A percentile compares a stretch with the other conserved stretches of the same genome.
These are phyloP conservation scores for Sarcophaga bullata DNA, from an alignment of 1,140 invertebrate genomes.

Conservation along the genomic window DNA sequence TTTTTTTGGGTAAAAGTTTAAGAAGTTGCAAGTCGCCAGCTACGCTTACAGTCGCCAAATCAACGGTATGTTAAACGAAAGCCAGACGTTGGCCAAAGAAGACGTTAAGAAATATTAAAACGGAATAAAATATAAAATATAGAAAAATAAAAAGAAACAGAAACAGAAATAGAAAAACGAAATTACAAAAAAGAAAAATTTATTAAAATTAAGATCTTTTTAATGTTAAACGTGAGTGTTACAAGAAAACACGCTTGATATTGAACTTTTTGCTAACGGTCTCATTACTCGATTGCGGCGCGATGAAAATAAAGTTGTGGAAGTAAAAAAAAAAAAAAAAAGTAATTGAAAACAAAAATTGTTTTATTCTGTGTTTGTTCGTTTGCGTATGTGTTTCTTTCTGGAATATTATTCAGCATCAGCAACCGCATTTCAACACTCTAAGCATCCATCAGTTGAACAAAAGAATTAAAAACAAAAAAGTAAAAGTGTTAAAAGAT, in stretches of 20 bases:
- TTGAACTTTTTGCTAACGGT: no score
- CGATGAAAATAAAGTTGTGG: no score
- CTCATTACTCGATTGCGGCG: no score
- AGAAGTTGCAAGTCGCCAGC: constrained; percentile 37
- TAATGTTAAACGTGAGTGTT: no score
- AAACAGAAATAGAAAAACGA: neutral
- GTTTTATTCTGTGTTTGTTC: no score
- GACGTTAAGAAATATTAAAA: constrained; percentile 29
- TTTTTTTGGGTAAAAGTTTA: constrained; percentile 38
- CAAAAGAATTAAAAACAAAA: no score
- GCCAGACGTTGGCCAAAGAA: constrained; percentile 32
- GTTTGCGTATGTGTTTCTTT: no score
- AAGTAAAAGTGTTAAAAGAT: constrained; percentile 10
- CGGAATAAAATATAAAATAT: constrained; percentile 26
- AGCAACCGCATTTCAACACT: no score
- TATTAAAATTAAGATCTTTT: no score
- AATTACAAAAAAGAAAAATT: no score
- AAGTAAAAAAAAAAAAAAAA: neutral
- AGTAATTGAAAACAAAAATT: neutral
- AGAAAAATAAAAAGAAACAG: neutral
- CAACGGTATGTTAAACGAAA: constrained; percentile 36
- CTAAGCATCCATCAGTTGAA: no score
- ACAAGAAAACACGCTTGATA: no score
- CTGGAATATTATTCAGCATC: neutral
- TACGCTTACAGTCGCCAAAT: constrained; percentile 16